Conservation (phyloP, 2,113 vertebrate genomes). For the Notothenia coriiceps region DNA sequence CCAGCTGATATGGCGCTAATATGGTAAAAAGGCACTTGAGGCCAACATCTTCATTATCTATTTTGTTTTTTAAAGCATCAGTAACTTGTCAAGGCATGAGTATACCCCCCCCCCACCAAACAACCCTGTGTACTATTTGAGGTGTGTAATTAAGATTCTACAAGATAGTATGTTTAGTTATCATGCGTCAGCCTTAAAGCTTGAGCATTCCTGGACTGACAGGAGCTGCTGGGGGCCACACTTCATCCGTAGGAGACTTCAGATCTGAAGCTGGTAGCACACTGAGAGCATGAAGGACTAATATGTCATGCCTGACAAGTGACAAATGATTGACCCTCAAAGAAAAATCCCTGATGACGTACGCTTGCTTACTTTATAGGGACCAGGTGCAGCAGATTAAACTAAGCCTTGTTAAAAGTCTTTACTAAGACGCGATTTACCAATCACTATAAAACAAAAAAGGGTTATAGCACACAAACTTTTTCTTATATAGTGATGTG, state of each 20-base stretch:
- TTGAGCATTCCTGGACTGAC: conserved; percentile 37
- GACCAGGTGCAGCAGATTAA: neutral
- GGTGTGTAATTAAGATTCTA: conserved; percentile 45
- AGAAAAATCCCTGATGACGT: neutral
- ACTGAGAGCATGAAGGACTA: conserved; percentile 33
- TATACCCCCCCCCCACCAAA: conserved; percentile 19
- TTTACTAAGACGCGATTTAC: neutral
- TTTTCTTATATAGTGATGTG: neutral
- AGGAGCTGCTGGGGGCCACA: conserved; percentile 23
- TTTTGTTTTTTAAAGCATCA: conserved; percentile 19
- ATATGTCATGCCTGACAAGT: conserved; percentile 32
- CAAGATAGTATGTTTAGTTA: conserved; percentile 21
- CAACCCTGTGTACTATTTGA: conserved; percentile 39
- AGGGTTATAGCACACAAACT: neutral
- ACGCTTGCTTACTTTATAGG: neutral
- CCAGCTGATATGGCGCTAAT: conserved; percentile 27
- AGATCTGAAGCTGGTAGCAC: conserved; percentile 28
- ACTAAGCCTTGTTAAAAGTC: neutral
- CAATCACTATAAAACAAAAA: neutral
- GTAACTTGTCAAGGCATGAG: conserved; percentile 52
- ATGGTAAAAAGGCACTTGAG: conserved; percentile 22
- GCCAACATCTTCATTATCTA: conserved; percentile 18
- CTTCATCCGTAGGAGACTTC: neutral
- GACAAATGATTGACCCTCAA: neutral
- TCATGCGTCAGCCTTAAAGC: conserved; percentile 58